Base-by-base conservation (phyloP, 1,140 invertebrate genomes). In the Dryas iulia region DNA sequence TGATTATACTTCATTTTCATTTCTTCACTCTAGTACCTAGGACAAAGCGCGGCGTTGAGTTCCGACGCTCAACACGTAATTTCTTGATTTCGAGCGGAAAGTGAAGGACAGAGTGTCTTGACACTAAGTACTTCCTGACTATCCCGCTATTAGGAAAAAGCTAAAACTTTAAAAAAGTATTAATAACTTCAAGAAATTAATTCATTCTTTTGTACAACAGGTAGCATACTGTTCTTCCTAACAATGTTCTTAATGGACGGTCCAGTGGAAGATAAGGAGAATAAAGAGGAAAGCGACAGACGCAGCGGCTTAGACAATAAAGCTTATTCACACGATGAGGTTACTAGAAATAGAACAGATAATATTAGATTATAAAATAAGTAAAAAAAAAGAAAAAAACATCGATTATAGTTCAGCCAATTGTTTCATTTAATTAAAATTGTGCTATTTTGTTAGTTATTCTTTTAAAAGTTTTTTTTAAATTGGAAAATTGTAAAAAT, bases 241-340 rank as follows among this genome's bases (percentile, higher is more conserved):
- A 95, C 95, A 10, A 95, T 95, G 92, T 95, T 95, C 87, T 84
- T 95, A 6, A 95, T 96, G 95, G 94, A 94, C 53, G 94, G 93
- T 2, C 90, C 93, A 4, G 74, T 84, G 1, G 91, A 93, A 67
- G 71, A 84, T 53, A 62, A 75, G 35, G 53, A 58, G 26, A 71
- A 67, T 18, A 25, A 59, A 7, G 31, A 47, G 7, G 53, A 54
- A 57, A 84, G 79, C 10, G 53, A 54, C 60, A 84, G 79, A 66
- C 67, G 69, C 23, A 83, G 63, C 11, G 92, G 92, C 4, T 69
- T 87, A 7, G 92, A 93, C 73, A 93, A 93, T 79, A 77, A 78
- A 31, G 90, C 90, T 0, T 93, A 83, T 77, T 83, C 72, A 1
- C 87, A 87, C 23, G 91, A 92, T 64, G 91, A 92, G 58, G 52